Evolutionary conservation across 1,140 invertebrate genomes (phyloP), one percentile per base, ranked within the genome.

Genomic region (Diabrotica virgifera): DNA sequence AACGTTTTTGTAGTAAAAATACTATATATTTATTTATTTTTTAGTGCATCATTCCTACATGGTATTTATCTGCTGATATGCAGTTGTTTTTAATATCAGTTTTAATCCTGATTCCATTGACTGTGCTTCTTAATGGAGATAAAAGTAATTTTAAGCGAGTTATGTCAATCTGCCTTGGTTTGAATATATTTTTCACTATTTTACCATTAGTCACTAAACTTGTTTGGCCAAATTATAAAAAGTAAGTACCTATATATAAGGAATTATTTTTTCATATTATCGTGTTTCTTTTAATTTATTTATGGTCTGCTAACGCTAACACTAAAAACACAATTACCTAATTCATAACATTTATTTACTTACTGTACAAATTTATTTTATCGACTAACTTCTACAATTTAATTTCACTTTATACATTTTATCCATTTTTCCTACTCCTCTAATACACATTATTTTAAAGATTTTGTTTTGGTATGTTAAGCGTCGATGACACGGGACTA

Each of bases 31-130:
- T 24, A 24, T 46, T 56, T 63, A 40, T 64, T 57, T 80, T 81
- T 54, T 72, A 89, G 88, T 91, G 90, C 74, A 59, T 83, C 5
- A 61, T 64, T 5, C 82, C 83, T 24, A 77, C 82, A 0, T 85
- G 83, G 83, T 85, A 83, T 63, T 60, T 85, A 13, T 80, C 89
- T 1, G 87, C 89, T 37, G 90, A 92, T 70, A 87, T 90, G 80
- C 89, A 91, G 74, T 82, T 90, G 58, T 89, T 87, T 69, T 72
- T 88, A 10, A 57, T 90, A 36, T 81, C 82, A 5, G 82, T 82
- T 5, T 13, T 85, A 5, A 65, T 85, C 5, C 63, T 85, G n/a
- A 80, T 79, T 52, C 83, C 79, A 5, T 36, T 78, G n/a, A 59
- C 71, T 10, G 35, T 70, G 64, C 56, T 67, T n/a, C 61, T 68